Evolutionary conservation across 1,140 invertebrate species (phyloP).

Genomic region (Drosophila hydei): DNA sequence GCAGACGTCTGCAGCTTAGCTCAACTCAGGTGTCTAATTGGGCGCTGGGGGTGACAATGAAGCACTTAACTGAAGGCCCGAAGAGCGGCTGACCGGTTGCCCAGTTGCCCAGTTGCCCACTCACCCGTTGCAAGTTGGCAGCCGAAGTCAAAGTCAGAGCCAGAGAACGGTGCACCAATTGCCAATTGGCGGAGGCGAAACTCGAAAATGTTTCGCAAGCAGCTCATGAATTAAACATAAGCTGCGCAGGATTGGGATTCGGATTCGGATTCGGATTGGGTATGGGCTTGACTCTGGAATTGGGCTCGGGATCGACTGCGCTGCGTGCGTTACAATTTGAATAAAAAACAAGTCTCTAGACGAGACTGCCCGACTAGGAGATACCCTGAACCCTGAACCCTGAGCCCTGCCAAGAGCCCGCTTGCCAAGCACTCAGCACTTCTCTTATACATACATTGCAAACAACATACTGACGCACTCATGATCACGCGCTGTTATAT

Average conservation of each 20-base stretch:
- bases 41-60: conserved; percentile 81
- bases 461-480: too few species aligned
- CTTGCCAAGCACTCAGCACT: too few species aligned
- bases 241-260: conserved; percentile 46
- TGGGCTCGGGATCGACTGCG: background rate
- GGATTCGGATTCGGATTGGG: conserved; percentile 37
- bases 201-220: conserved; percentile 38
- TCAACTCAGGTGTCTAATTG: conserved; percentile 81
- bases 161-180: conserved; percentile 56
- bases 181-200: conserved; percentile 65
- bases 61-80: conserved; percentile 59
- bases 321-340: conserved; percentile 70
- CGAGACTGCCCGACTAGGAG: too few species aligned
- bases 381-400: too few species aligned
- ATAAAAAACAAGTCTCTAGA: conserved; percentile 58
- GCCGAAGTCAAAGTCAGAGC: conserved; percentile 30
- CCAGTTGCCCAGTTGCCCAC: conserved; percentile 1
- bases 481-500: too few species aligned
- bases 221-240: conserved; percentile 79
- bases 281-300: background rate
- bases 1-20: conserved; percentile 9
- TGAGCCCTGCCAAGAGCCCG: too few species aligned
- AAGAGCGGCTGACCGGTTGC: background rate
- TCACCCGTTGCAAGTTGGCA: conserved; percentile 5
- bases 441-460: too few species aligned